Percentiles rank a stretch among this genome's conserved stretches.
phyloP scores from a whole-genome alignment of 2,113 vertebrate species.

The Solenodon paradoxus region DNA sequence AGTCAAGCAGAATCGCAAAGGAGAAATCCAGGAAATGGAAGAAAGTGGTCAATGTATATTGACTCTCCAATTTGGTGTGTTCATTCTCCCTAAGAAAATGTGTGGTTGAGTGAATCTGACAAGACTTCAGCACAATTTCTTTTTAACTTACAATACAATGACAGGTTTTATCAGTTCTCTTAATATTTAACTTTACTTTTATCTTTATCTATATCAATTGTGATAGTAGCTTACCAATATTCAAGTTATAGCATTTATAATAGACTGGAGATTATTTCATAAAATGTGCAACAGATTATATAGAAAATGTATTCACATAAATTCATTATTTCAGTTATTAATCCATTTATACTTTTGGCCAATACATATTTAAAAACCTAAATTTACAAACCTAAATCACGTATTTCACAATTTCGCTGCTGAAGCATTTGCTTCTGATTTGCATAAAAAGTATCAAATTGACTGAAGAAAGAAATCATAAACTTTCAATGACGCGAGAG shows the following conservation, averaged over 20 bases:
- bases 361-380: background rate
- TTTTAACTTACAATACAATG: background rate
- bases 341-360: background rate
- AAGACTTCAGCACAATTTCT: background rate
- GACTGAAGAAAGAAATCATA: background rate
- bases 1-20: background rate
- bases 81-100: background rate
- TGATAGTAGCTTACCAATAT: background rate
- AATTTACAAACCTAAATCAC: too few relatives aligned
- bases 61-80: background rate
- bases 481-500: background rate
- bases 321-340: background rate
- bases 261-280: background rate
- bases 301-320: background rate
- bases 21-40: background rate
- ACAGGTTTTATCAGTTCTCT: background rate
- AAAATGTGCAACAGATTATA: background rate
- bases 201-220: background rate
- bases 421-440: background rate
- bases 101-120: background rate
- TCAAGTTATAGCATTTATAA: background rate
- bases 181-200: background rate
- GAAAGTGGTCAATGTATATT: conserved; percentile 10
- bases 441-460: background rate
- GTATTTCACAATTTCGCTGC: background rate